Conservation (phyloP, 2,888 invertebrate genomes). For the Mystacides longicornis region DNA sequence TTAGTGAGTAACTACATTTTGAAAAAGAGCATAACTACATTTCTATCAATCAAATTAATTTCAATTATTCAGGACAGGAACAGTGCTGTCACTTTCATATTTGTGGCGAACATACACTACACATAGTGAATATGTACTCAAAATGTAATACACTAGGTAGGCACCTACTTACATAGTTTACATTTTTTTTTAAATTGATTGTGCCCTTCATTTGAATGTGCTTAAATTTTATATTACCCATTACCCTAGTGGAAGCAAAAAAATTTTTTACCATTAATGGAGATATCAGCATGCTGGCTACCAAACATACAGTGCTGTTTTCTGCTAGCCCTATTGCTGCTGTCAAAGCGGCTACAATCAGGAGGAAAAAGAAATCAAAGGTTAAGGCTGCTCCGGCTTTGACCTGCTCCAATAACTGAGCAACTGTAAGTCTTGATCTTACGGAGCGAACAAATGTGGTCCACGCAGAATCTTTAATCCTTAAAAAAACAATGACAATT, state of each 20-base stretch:
- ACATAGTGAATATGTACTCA: too few species aligned
- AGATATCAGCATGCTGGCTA: slow-evolving; percentile 75
- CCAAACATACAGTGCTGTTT: slow-evolving; percentile 64
- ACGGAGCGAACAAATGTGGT: slow-evolving; percentile 58
- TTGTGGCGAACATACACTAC: too few species aligned
- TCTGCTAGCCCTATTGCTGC: slow-evolving; percentile 68
- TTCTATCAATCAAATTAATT: too few species aligned
- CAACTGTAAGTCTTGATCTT: slow-evolving; percentile 59
- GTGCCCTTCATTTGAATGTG: background rate
- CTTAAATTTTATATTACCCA: too few species aligned
- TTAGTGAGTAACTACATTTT: too few species aligned
- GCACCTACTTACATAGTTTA: background rate
- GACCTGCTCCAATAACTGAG: slow-evolving; percentile 64
- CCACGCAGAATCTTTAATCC: slow-evolving; percentile 41
- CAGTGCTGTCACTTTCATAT: too few species aligned
- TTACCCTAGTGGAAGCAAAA: background rate
- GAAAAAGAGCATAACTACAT: too few species aligned
- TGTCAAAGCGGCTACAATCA: slow-evolving; percentile 66
- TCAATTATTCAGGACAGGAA: too few species aligned
- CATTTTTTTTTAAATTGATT: background rate
- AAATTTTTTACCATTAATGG: slow-evolving; percentile 59
- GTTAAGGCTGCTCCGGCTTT: slow-evolving; percentile 61
- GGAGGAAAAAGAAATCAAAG: slow-evolving; percentile 66
- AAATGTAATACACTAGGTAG: too few species aligned
- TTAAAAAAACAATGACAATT: too few species aligned